Evolutionary conservation across 1,140 invertebrate genomes (phyloP).

Genomic region (Bradynema listronoti): DNA sequence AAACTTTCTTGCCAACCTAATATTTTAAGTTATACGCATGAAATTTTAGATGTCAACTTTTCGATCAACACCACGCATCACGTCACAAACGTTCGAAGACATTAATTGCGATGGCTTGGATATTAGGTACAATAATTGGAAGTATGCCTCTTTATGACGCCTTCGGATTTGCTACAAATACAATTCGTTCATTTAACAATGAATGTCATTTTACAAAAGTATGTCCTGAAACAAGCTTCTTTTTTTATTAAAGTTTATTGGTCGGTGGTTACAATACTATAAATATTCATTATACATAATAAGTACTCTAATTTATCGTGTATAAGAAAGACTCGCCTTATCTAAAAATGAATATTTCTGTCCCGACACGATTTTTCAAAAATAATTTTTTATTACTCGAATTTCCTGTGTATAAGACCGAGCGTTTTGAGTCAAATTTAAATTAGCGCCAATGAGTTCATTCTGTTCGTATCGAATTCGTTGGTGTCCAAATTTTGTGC

Average conservation of each 20-base stretch:
- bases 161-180: conserved; percentile 37
- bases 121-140: conserved; percentile 31
- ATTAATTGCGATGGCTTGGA: conserved; percentile 34
- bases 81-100: conserved; percentile 24
- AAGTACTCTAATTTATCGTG: neutral
- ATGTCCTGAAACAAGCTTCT: neutral
- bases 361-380: neutral
- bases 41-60: conserved; percentile 16
- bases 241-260: neutral
- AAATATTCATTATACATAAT: neutral
- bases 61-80: conserved; percentile 9
- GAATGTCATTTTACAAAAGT: conserved; percentile 44
- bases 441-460: no score
- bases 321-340: neutral
- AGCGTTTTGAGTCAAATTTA: no score
- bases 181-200: conserved; percentile 20
- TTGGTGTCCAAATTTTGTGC: no score
- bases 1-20: no score
- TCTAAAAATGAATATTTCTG: neutral
- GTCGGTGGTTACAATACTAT: neutral
- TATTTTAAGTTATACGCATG: conserved; percentile 3
- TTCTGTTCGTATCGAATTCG: no score
- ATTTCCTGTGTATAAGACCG: no score
- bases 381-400: no score
- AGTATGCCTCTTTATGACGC: conserved; percentile 39